These are phyloP conservation scores for Nemotelus nigrinus DNA, from an alignment of 2,888 invertebrate species.

Conservation along the genomic window DNA sequence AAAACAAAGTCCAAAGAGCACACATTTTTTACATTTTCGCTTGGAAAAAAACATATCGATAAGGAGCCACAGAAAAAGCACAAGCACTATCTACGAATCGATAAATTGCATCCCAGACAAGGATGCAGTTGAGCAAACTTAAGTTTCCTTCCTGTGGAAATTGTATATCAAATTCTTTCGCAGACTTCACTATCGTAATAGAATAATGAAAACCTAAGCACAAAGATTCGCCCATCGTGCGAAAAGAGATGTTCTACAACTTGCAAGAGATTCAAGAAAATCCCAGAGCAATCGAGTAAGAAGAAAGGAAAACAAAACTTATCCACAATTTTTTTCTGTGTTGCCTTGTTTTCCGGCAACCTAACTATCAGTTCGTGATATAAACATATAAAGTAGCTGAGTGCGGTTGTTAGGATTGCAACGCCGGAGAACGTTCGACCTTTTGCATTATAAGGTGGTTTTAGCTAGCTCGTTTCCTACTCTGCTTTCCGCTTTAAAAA, in stretches of 20 bases:
- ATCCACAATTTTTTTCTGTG: constrained; percentile 2
- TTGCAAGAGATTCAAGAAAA: constrained; percentile 9
- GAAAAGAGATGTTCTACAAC: constrained; percentile 22
- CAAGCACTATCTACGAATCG: neutral
- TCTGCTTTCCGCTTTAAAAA: neutral
- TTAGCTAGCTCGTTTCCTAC: neutral
- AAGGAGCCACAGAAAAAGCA: too few relatives aligned
- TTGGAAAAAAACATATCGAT: too few relatives aligned
- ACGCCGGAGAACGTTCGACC: constrained; percentile 27
- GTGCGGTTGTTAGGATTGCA: constrained; percentile 14
- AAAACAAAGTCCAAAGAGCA: too few relatives aligned
- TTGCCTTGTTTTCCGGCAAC: neutral
- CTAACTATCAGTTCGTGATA: constrained; percentile 14
- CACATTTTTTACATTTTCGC: too few relatives aligned
- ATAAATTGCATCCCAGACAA: constrained; percentile 15
- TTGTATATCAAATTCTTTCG: constrained; percentile 21
- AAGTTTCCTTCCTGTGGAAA: constrained; percentile 1
- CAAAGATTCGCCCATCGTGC: constrained; percentile 20
- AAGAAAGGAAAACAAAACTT: neutral
- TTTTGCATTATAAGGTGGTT: constrained; percentile 24
- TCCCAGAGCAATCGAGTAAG: neutral
- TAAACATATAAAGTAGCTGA: constrained; percentile 31
- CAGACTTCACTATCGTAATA: constrained; percentile 38
- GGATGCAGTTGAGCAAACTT: constrained; percentile 3
- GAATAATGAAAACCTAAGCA: constrained; percentile 35